These are phyloP conservation scores for Troides helena DNA, from an alignment of 2,888 invertebrate genomes.

Conservation along the genomic window DNA sequence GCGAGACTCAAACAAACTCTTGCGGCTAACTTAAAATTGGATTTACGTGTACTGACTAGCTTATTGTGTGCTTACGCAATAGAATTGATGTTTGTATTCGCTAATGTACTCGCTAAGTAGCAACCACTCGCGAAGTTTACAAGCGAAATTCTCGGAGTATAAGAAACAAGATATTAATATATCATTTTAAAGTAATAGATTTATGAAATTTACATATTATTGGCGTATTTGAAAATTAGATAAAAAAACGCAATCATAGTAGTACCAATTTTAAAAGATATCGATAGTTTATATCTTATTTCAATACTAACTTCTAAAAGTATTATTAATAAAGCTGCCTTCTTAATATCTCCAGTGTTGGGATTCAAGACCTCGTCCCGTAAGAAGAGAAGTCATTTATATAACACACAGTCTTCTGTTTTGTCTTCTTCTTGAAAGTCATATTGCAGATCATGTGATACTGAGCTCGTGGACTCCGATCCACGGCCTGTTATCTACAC, in stretches of 20 bases:
- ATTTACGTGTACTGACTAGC: neutral
- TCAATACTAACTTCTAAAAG: no score
- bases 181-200: neutral
- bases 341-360: no score
- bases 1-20: neutral
- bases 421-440: no score
- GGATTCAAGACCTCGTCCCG: no score
- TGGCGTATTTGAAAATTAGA: no score
- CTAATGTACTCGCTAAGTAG: constrained; percentile 22
- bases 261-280: neutral
- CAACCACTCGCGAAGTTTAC: constrained; percentile 15
- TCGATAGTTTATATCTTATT: neutral
- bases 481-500: no score
- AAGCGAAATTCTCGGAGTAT: neutral
- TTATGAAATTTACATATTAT: neutral
- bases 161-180: neutral
- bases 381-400: no score
- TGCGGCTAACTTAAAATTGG: constrained; percentile 1
- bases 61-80: constrained; percentile 3
- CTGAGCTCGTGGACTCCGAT: no score
- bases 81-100: constrained; percentile 5
- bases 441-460: no score
- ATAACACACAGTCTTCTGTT: no score
- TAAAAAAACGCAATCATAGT: no score
- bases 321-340: no score